Evolutionary conservation across 2,113 vertebrate species (phyloP), one percentile per base, ranked within the genome.

Genomic region (Ornithorhynchus anatinus): DNA sequence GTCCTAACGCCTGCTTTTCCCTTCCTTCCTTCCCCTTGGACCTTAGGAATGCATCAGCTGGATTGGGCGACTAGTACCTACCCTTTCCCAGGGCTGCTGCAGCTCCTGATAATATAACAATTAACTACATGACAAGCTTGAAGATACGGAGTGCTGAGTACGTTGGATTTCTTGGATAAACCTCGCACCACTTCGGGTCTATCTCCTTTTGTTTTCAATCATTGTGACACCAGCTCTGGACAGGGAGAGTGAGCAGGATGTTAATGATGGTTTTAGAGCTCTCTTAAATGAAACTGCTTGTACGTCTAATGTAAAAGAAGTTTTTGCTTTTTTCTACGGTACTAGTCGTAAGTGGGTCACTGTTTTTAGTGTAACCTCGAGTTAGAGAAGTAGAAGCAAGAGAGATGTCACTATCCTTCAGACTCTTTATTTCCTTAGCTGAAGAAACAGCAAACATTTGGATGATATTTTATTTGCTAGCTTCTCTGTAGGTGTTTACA

Each of bases 361-460:
- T 86, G 78, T 79, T 86, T 81, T 84, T 81, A 80, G 69, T 43
- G 56, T 47, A 70, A 62, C 37, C 15, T 77, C 57, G 36, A 78
- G 45, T 76, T 43, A 66, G 60, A 69, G 67, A 78, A 60, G 60
- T 65, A 68, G 65, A 64, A 50, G 12, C 22, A 19, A 50, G 7
- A 51, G 67, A 16, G 29, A 50, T 50, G 25, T 27, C 47, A 50
- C 13, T 15, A 25, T 27, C 13, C 45, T 27, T 27, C 45, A 3
- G 23, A 47, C 14, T 15, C 25, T 50, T 27, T 27, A 27, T 17
- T 27, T 29, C 31, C 25, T 50, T 29, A 9, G 10, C 6, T 27
- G 45, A 27, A 27, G 15, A 23, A 45, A 45, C n/a, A 45, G 17
- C 7, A 47, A 25, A 7, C 13, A 6, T 16, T 15, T n/a, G n/a